A percentile compares a stretch with the other conserved stretches of the same genome.
Evolutionary conservation across 2,113 vertebrate genomes (phyloP).

Genomic region (Myodes glareolus): DNA sequence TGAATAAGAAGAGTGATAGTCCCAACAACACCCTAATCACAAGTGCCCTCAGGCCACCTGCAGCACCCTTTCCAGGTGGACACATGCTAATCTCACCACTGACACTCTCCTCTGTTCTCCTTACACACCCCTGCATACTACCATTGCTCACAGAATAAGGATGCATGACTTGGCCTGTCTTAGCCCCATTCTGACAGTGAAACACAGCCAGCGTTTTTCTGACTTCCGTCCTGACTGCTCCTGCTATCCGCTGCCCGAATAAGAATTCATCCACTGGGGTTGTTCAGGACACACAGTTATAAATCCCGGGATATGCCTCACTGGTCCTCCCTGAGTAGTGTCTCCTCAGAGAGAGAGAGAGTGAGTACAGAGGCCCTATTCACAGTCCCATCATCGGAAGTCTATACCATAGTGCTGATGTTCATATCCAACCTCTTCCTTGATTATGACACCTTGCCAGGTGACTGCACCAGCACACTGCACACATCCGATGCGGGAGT

Average conservation of each 20-base stretch:
- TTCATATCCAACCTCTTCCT: neutral
- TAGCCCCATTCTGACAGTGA: neutral
- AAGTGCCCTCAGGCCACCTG: neutral
- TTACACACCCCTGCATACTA: neutral
- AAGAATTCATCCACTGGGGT: neutral
- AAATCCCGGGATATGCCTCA: neutral
- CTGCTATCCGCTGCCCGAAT: neutral
- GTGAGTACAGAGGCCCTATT: neutral
- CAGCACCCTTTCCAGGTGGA: neutral
- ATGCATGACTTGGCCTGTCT: neutral
- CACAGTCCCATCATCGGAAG: neutral
- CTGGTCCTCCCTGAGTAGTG: neutral
- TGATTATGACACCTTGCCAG: too few relatives aligned
- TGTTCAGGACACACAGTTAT: fast-evolving
- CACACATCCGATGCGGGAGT: too few relatives aligned
- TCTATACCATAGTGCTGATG: neutral
- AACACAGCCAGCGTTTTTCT: neutral
- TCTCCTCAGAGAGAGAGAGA: neutral
- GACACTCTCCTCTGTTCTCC: too few relatives aligned
- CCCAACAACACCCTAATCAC: neutral
- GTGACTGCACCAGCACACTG: neutral
- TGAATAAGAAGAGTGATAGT: neutral
- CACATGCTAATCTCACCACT: fast-evolving
- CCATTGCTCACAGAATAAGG: neutral
- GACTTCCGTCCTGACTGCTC: too few relatives aligned